Conservation (phyloP, 2,113 vertebrate genomes). For the Carassius carassius region DNA sequence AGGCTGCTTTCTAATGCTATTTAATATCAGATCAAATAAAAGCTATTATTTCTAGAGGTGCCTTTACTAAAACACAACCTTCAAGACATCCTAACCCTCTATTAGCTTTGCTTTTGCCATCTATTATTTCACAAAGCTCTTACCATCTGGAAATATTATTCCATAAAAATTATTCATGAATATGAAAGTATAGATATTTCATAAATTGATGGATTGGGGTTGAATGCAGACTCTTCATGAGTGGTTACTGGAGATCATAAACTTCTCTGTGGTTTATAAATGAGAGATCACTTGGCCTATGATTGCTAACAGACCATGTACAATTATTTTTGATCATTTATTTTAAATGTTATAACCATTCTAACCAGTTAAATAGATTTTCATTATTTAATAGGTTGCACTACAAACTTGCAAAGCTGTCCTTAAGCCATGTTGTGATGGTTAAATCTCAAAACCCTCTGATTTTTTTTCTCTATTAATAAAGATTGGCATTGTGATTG, state of each 20-base stretch:
- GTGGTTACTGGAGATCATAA: not conserved
- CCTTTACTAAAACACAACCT: not conserved
- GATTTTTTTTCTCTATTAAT: not conserved
- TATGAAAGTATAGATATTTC: not conserved
- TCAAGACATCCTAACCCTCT: not conserved
- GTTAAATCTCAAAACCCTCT: not conserved
- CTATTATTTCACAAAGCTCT: not conserved
- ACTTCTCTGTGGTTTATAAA: not conserved
- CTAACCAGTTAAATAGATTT: not conserved
- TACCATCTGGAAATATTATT: not conserved
- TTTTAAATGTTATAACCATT: not conserved
- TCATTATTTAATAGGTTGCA: not conserved
- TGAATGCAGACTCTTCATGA: not conserved
- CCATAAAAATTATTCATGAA: not conserved
- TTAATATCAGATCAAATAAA: not conserved
- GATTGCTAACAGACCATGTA: not conserved
- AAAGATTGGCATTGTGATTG: not conserved
- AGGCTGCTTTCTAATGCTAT: not conserved
- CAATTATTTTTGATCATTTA: not conserved
- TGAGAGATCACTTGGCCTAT: not conserved
- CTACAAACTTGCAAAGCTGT: not conserved
- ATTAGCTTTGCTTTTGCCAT: not conserved
- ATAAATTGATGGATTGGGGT: not conserved
- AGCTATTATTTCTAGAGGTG: not conserved
- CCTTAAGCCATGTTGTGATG: too few species aligned